Evolutionary conservation across 2,797 vertebrate genomes (phyloP).

Genomic region (Eulemur rubriventer): DNA sequence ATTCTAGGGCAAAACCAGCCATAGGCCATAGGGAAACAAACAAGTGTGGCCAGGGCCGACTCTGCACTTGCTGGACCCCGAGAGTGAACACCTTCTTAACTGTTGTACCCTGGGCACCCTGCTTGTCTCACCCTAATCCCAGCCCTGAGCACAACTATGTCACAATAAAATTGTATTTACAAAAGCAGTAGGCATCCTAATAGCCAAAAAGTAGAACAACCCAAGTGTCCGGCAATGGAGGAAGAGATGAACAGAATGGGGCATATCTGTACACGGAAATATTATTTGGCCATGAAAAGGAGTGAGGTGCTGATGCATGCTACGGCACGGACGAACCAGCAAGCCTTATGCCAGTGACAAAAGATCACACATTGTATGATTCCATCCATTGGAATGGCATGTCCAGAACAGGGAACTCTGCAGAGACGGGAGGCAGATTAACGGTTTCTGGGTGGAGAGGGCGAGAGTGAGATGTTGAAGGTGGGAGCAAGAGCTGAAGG

Average conservation of each 20-base stretch:
- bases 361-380: background rate
- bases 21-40: background rate
- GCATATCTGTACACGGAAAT: background rate
- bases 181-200: background rate
- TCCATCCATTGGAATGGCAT: background rate
- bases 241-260: background rate
- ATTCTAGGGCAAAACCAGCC: background rate
- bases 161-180: background rate
- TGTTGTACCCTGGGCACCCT: background rate
- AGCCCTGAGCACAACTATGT: background rate
- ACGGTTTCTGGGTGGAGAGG: background rate
- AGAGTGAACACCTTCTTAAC: background rate
- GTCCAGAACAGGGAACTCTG: background rate
- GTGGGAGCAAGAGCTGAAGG: background rate
- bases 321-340: background rate
- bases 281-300: background rate
- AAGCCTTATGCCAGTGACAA: background rate
- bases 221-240: background rate
- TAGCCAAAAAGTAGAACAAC: background rate
- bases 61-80: background rate
- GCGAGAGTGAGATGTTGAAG: too few relatives aligned
- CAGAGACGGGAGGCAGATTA: background rate
- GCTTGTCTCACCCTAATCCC: background rate
- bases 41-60: rapidly evolving
- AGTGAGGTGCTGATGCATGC: background rate